phyloP scores from a whole-genome alignment of 2,113 vertebrate species.

The Ptilonorhynchus violaceus region DNA sequence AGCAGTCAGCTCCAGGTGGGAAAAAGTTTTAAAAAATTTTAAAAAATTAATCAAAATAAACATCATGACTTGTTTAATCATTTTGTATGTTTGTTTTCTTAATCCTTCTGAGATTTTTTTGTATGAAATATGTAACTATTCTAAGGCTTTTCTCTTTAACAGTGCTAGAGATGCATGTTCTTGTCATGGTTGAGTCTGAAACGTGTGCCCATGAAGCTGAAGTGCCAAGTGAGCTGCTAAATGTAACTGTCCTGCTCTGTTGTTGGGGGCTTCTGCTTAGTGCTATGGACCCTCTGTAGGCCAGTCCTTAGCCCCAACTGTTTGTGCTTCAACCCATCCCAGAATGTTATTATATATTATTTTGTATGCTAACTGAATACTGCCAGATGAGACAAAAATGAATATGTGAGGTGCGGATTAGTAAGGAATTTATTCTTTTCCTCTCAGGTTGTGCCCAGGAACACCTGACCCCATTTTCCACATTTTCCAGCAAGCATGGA shows the following conservation, averaged over 20 bases:
- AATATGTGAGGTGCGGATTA: background rate
- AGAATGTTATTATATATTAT: background rate
- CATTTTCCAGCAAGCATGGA: accelerated
- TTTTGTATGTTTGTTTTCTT: background rate
- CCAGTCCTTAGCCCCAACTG: background rate
- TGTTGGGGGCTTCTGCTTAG: background rate
- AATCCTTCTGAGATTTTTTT: background rate
- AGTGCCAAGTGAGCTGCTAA: background rate
- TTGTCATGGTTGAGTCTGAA: background rate
- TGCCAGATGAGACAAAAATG: background rate
- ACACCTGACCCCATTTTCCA: background rate
- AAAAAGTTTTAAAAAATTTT: background rate
- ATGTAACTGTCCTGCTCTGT: background rate
- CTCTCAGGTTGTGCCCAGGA: background rate
- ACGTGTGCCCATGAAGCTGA: background rate
- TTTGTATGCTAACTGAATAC: background rate
- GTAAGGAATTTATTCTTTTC: background rate
- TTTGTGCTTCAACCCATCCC: background rate
- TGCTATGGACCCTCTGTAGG: background rate
- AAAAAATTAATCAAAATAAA: background rate
- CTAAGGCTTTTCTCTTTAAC: background rate
- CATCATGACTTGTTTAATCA: background rate
- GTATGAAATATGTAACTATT: background rate
- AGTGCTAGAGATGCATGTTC: background rate
- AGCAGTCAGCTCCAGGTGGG: background rate